phyloP scores from a whole-genome alignment of 1,140 invertebrate genomes.

The Lepidostoma basale region DNA sequence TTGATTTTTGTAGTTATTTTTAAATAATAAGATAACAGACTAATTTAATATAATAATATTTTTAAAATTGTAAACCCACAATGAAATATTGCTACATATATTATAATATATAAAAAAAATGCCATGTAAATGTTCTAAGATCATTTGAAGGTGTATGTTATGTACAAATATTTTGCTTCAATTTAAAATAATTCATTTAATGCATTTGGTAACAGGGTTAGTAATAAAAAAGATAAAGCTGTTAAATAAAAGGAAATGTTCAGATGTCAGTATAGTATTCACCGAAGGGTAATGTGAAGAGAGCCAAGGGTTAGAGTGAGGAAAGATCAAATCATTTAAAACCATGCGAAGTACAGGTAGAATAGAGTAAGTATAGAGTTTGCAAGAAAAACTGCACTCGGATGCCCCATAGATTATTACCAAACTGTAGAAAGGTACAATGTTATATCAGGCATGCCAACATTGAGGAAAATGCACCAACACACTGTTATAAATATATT shows the following conservation, averaged over 20 bases:
- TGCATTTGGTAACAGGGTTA: conserved; percentile 22
- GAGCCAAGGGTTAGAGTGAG: conserved; percentile 32
- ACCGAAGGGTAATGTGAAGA: conserved; percentile 6
- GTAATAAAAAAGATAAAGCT: conserved; percentile 16
- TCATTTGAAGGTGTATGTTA: no score
- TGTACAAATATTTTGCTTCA: no score
- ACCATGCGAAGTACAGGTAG: conserved; percentile 41
- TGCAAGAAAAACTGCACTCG: conserved; percentile 8
- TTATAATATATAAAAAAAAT: no score
- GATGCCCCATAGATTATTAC: background rate
- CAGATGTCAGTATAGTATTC: background rate
- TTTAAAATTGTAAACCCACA: no score
- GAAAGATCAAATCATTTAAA: conserved; percentile 43
- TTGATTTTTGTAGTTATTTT: no score
- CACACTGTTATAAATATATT: no score
- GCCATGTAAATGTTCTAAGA: no score
- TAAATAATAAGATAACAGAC: no score
- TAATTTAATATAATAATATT: no score
- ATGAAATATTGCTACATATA: no score
- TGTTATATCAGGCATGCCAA: conserved; percentile 34
- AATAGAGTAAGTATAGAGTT: background rate
- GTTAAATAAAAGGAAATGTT: background rate
- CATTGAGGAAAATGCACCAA: conserved; percentile 41
- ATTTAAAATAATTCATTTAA: no score
- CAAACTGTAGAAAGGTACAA: conserved; percentile 1